Evolutionary conservation across 2,888 invertebrate genomes (phyloP).

Genomic region (Noctua janthina): DNA sequence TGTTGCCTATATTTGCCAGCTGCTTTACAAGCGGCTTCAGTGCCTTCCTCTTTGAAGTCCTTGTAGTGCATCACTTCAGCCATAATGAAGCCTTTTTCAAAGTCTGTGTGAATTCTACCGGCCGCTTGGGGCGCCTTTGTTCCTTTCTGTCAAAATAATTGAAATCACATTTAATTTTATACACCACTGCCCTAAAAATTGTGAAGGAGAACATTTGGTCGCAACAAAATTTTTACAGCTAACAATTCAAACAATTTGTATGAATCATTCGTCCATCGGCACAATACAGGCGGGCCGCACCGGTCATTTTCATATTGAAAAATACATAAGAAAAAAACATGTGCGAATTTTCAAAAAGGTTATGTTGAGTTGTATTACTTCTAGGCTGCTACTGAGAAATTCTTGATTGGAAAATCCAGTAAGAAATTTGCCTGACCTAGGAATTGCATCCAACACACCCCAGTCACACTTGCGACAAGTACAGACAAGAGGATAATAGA

Average conservation of each 20-base stretch:
- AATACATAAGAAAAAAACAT: not conserved
- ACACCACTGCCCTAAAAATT: not conserved
- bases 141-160: constrained; percentile 93
- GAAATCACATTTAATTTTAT: not conserved
- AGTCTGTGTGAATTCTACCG: constrained; percentile 99
- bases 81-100: constrained; percentile 99
- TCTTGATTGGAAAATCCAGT: not conserved
- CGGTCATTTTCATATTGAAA: not conserved
- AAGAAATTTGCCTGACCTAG: not conserved
- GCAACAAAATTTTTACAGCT: not conserved
- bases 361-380: not conserved
- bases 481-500: not conserved
- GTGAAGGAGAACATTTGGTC: not conserved
- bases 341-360: not conserved
- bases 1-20: constrained; percentile 99
- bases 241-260: not conserved
- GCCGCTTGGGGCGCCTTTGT: constrained; percentile 99
- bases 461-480: not conserved
- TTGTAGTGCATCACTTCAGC: constrained; percentile 99
- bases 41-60: constrained; percentile 99
- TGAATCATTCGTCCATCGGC: not conserved
- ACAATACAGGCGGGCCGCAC: not conserved
- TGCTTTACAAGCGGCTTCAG: constrained; percentile 97
- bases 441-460: not conserved
- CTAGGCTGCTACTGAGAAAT: not conserved